Evolutionary conservation across 2,888 invertebrate genomes (phyloP), one percentile per base, ranked within the genome.

Genomic region (Altica lythri): DNA sequence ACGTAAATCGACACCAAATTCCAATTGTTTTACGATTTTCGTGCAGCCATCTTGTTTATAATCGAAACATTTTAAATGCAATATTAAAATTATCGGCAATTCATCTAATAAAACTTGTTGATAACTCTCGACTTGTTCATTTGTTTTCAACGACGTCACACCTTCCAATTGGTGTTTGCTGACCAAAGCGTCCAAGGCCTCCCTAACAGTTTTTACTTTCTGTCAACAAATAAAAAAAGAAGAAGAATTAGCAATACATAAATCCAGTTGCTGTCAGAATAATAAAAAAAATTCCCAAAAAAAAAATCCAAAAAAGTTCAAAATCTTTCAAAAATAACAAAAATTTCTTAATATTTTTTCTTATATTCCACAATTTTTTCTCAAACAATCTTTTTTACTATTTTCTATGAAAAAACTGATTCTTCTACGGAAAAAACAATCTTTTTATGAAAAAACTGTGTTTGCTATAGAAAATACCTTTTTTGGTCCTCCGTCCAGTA

Each of bases 21-120:
- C 92, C 10, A 97, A 85, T 57, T 87, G 88, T 79, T 96, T 97
- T 59, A 92, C 81, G 51, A 96, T 90, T 78, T 97, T 97, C 47
- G 92, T 91, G 74, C 92, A 90, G 12, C 92, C 93, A 60, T 94
- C 91, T 34, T 76, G 65, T 69, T 90, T 88, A 65, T 92, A 89
- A 73, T 95, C 92, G 79, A 97, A 96, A 79, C 94, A 92, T 77
- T 97, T 97, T 53, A 97, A 82, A 75, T 97, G 96, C 62, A 97
- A 79, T 65, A 97, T 85, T 37, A 97, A 80, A 1, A 95, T 90
- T 3, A 90, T 85, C 0, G 96, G 97, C 57, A 96, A 77, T 72
- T 92, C 90, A 69, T 96, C 96, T 14, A 97, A 76, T 8, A 90
- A 89, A 50, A 92, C 84, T 75, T 94, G 92, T 71, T 93, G 91